Evolutionary conservation across 1,140 invertebrate genomes (phyloP).

Genomic region (Maconellicoccus hirsutus): DNA sequence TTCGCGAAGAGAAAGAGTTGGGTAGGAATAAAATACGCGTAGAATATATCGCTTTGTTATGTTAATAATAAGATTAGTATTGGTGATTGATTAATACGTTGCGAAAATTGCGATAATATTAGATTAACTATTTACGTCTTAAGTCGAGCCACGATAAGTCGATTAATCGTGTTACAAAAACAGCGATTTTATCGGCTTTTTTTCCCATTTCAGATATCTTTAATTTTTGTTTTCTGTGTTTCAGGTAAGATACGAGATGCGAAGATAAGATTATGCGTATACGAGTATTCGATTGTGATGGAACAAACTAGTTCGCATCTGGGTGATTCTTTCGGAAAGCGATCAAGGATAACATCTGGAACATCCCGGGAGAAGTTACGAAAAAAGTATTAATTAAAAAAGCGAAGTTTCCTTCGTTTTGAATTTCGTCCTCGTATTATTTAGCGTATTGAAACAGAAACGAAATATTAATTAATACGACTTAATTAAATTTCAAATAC

Average conservation of each 20-base stretch:
- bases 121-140: too few relatives aligned
- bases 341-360: constrained; percentile 3
- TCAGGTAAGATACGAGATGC: neutral
- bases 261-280: neutral
- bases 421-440: neutral
- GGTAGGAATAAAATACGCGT: too few relatives aligned
- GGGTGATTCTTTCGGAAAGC: neutral
- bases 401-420: neutral
- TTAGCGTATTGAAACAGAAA: neutral
- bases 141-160: too few relatives aligned
- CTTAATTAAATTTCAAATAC: neutral
- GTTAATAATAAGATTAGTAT: too few relatives aligned
- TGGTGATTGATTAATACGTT: too few relatives aligned
- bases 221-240: neutral
- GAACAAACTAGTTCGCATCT: neutral
- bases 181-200: neutral
- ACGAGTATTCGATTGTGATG: neutral
- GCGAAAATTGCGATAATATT: too few relatives aligned
- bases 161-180: too few relatives aligned
- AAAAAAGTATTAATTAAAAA: neutral
- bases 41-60: too few relatives aligned
- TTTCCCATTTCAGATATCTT: neutral
- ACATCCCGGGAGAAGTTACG: neutral
- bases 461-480: neutral
- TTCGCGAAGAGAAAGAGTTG: too few relatives aligned